These are phyloP conservation scores for Drosophila ambigua DNA, from an alignment of 1,140 invertebrate genomes.

Conservation along the genomic window DNA sequence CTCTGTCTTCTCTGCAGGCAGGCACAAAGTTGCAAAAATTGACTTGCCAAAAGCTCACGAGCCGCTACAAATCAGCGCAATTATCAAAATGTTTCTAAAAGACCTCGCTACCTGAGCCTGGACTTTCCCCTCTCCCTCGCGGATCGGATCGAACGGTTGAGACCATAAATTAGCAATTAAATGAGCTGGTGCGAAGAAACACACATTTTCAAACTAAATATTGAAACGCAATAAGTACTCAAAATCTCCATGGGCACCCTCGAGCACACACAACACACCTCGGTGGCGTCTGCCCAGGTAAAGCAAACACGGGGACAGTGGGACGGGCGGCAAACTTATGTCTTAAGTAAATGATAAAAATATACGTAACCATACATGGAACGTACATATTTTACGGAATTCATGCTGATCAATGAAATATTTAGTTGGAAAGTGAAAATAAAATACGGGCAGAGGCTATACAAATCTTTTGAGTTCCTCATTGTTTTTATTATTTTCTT, in stretches of 20 bases:
- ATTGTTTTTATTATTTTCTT: too few relatives aligned
- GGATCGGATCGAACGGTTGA: constrained; percentile 8
- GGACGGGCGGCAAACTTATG: constrained; percentile 2
- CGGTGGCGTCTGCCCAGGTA: constrained; percentile 12
- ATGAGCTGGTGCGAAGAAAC: constrained; percentile 70
- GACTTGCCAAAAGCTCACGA: constrained; percentile 50
- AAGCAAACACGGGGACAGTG: constrained; percentile 28
- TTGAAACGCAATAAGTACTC: constrained; percentile 77
- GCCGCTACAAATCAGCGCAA: constrained; percentile 69
- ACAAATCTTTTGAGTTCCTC: too few relatives aligned
- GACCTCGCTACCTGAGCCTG: constrained; percentile 29
- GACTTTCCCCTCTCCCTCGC: not conserved
- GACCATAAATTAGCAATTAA: constrained; percentile 79
- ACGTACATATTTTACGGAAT: not conserved
- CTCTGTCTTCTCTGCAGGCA: constrained; percentile 31
- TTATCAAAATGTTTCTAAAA: constrained; percentile 63
- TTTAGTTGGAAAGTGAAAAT: too few relatives aligned
- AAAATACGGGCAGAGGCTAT: too few relatives aligned
- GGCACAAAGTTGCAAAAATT: constrained; percentile 76
- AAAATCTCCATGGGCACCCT: constrained; percentile 31
- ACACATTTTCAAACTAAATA: constrained; percentile 74
- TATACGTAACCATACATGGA: not conserved
- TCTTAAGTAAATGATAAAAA: constrained; percentile 1
- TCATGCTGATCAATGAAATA: too few relatives aligned
- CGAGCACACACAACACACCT: not conserved